A percentile compares a stretch with the other conserved stretches of the same genome.
Conservation (phyloP, 2,888 invertebrate genomes). For the Hipparchia semele region DNA sequence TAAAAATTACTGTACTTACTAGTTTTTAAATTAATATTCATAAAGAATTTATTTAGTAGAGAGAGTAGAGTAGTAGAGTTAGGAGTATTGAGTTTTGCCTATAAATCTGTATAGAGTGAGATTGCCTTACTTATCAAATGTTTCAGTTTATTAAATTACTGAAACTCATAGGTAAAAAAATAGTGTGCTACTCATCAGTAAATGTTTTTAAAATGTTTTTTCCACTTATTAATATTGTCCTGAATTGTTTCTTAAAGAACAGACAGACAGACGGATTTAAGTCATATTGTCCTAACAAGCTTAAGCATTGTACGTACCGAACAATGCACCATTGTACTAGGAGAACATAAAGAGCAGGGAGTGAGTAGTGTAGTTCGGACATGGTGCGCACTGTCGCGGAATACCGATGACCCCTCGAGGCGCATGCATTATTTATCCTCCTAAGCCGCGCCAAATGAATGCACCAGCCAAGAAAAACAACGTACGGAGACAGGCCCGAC, state of each 20-base stretch:
- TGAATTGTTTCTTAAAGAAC: neutral
- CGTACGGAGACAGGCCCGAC: conserved; percentile 40
- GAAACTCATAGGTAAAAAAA: too few species aligned
- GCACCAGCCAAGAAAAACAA: conserved; percentile 73
- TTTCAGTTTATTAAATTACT: too few species aligned
- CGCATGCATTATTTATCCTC: conserved; percentile 79
- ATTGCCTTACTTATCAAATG: too few species aligned
- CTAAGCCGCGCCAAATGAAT: conserved; percentile 78
- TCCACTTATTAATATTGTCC: neutral
- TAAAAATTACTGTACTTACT: too few species aligned
- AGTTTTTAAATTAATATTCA: too few species aligned
- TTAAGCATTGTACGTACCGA: conserved; percentile 17
- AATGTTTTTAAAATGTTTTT: too few species aligned
- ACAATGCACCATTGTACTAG: conserved; percentile 38
- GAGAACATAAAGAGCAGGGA: conserved; percentile 33
- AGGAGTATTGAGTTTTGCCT: too few species aligned
- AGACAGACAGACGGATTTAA: neutral
- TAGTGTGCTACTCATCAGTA: too few species aligned
- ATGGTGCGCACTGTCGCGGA: conserved; percentile 59
- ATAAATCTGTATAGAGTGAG: too few species aligned
- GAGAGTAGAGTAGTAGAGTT: too few species aligned
- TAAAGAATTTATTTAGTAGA: too few species aligned
- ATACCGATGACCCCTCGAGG: conserved; percentile 73
- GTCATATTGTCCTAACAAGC: conserved; percentile 5
- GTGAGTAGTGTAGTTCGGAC: conserved; percentile 36